Base-by-base conservation (phyloP, 2,797 vertebrate species). In the Chlorospingus flavigularis region DNA sequence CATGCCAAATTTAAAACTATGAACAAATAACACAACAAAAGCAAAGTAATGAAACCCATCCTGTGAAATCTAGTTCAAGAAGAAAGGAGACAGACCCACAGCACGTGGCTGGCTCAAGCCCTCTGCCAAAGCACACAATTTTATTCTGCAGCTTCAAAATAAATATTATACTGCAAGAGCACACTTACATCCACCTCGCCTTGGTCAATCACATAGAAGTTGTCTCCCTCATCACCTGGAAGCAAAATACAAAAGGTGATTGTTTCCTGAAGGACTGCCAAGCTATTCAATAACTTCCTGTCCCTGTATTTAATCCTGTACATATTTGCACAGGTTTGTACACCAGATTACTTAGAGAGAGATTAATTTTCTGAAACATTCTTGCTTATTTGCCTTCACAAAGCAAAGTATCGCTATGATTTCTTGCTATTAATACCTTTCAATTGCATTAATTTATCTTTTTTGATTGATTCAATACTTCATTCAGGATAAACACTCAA, bases 201-300 rank as follows among this genome's bases (percentile, higher is more conserved):
- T 95, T 99, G 99, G 97, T 99, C 99, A 80, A 99, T 98, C 80
- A 99, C 99, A 40, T 99, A 99, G 97, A 99, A 99, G 98, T 99
- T 99, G 96, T 99, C 99, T 53, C 99, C 99, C 98, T 99, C 99
- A 24, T 99, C 98, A 81, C 99, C 99, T 99, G 95, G 58, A 96
- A 96, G 62, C 42, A 94, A 97, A 95, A 87, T 72, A 78, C 73
- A 95, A 78, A 65, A 66, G 65, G 62, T 87, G 81, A 95, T 51
- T 89, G 80, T 85, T 90, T 92, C 76, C 95, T 89, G 77, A 77
- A 92, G 71, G 55, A 53, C 85, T 95, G 63, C 81, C 86, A 60
- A 68, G 54, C 31, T 62, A 53, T 12, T 72, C 75, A 88, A 62
- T 45, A 55, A 82, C 66, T 94, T 88, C 85, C 90, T 60, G 53